phyloP scores from a whole-genome alignment of 2,888 invertebrate species.

The Tachina fera region DNA sequence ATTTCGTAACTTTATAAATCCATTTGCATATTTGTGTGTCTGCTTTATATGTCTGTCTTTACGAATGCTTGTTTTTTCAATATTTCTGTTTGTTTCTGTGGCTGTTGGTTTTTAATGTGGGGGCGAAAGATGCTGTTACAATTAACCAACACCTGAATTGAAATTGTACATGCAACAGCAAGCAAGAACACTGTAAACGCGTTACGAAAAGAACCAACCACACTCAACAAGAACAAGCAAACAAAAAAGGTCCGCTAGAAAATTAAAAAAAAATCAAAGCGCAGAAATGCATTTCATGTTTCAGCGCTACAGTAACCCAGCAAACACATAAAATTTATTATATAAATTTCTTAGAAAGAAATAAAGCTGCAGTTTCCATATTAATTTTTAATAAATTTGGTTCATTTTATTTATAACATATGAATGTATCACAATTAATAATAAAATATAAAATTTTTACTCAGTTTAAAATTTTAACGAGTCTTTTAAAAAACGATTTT shows the following conservation, averaged over 20 bases:
- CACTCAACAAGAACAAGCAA: neutral
- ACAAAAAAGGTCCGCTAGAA: neutral
- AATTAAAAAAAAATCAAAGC: conserved; percentile 16
- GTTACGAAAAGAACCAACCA: conserved; percentile 18
- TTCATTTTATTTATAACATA: too few relatives aligned
- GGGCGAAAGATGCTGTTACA: conserved; percentile 69
- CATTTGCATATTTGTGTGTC: conserved; percentile 31
- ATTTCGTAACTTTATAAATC: conserved; percentile 50
- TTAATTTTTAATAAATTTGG: too few relatives aligned
- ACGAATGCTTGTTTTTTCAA: neutral
- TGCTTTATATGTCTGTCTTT: neutral
- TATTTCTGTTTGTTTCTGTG: conserved; percentile 22
- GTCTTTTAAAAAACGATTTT: too few relatives aligned
- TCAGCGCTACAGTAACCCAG: neutral
- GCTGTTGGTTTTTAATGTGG: conserved; percentile 51
- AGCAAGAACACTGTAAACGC: conserved; percentile 52
- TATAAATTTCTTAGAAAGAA: too few relatives aligned
- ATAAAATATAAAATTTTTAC: too few relatives aligned
- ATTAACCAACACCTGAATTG: conserved; percentile 69
- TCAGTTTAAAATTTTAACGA: too few relatives aligned
- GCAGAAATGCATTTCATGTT: conserved; percentile 50
- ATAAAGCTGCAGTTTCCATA: too few relatives aligned
- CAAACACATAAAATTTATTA: too few relatives aligned
- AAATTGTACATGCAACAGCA: conserved; percentile 56
- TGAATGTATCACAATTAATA: too few relatives aligned